Percentiles rank a stretch among this genome's conserved stretches.
Conservation (phyloP, 2,888 invertebrate genomes). For the Ochlodes sylvanus region DNA sequence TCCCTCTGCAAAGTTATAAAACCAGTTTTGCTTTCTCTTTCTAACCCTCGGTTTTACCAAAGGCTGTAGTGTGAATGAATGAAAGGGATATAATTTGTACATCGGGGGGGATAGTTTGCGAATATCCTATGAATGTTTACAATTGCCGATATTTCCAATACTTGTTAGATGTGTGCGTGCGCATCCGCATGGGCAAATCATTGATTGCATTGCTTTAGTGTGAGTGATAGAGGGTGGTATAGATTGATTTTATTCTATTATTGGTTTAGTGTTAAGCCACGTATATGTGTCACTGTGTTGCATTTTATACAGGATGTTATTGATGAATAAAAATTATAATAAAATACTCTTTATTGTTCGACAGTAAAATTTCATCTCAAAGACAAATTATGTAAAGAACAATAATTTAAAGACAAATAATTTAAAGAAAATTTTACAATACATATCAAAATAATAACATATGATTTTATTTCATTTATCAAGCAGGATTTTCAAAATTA, state of each 20-base stretch:
- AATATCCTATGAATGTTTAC: slow-evolving; percentile 81
- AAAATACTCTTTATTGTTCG: too few relatives aligned
- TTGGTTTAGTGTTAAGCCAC: slow-evolving; percentile 84
- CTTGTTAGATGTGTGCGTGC: slow-evolving; percentile 54
- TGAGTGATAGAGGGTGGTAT: slow-evolving; percentile 78
- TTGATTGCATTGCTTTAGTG: slow-evolving; percentile 67
- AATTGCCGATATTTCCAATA: slow-evolving; percentile 81
- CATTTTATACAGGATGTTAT: slow-evolving; percentile 61
- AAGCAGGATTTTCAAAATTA: too few relatives aligned
- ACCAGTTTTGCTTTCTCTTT: slow-evolving; percentile 64
- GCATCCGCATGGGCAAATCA: slow-evolving; percentile 63
- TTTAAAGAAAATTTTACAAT: too few relatives aligned
- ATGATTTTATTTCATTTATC: too few relatives aligned
- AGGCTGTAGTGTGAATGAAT: slow-evolving; percentile 51
- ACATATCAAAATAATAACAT: too few relatives aligned
- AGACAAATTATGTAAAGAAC: too few relatives aligned
- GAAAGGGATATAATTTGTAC: slow-evolving; percentile 59
- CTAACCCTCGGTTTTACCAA: slow-evolving; percentile 48
- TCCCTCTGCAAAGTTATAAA: slow-evolving; percentile 79
- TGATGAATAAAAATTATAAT: too few relatives aligned
- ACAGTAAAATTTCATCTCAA: too few relatives aligned
- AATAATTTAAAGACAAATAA: too few relatives aligned
- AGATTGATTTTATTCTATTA: slow-evolving; percentile 84
- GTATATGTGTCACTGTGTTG: slow-evolving; percentile 84
- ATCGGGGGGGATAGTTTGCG: slow-evolving; percentile 72